Evolutionary conservation across 2,113 vertebrate species (phyloP).

Genomic region (Oryctolagus cuniculus): DNA sequence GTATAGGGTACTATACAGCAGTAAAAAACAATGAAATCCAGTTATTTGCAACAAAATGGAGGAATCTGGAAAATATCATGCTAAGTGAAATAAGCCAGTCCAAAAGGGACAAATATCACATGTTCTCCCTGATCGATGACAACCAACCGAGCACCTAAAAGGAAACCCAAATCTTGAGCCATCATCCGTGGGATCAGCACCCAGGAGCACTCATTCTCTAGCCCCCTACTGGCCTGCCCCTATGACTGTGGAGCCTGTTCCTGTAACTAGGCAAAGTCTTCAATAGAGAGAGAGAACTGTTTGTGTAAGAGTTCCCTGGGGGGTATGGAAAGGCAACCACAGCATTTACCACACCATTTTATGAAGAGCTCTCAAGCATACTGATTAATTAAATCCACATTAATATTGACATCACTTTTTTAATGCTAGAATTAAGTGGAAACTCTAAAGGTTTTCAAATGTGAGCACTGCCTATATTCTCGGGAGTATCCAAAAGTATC

Average conservation of each 20-base stretch:
- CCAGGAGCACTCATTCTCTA: not conserved
- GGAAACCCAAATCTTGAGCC: no score
- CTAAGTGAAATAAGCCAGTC: no score
- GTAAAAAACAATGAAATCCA: no score
- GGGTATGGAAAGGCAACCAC: not conserved
- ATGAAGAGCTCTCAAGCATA: not conserved
- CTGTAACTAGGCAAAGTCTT: not conserved
- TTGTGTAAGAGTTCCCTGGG: not conserved
- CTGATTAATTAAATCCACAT: not conserved
- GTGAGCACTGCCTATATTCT: not conserved
- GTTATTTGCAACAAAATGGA: no score
- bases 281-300: not conserved
- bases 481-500: constrained; percentile 10
- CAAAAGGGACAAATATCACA: no score
- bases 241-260: not conserved
- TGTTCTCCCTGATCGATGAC: no score
- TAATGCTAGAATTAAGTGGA: not conserved
- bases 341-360: not conserved
- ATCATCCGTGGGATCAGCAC: not conserved
- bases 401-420: not conserved
- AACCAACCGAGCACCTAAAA: no score
- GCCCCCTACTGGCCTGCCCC: not conserved
- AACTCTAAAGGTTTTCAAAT: constrained; percentile 32
- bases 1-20: no score
- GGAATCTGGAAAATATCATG: no score